Evolutionary conservation across 2,113 vertebrate species (phyloP).

Genomic region (Xyliphius kryptos): DNA sequence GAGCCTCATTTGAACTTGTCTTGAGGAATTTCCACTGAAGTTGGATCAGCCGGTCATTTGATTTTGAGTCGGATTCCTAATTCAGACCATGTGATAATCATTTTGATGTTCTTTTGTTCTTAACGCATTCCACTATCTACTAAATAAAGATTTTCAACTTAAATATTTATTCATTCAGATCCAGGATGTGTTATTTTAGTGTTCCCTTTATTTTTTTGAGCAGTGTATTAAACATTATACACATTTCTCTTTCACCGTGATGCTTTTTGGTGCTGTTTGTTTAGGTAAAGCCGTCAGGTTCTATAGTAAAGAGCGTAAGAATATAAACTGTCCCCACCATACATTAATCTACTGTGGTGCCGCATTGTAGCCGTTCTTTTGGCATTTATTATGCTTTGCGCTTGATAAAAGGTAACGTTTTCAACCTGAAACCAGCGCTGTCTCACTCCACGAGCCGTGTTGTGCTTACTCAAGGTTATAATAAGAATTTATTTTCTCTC

Average conservation of each 20-base stretch:
- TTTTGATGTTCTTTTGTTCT: too few relatives aligned
- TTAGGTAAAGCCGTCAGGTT: constrained; percentile 14
- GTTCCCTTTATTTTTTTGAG: too few relatives aligned
- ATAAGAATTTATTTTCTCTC: constrained; percentile 83
- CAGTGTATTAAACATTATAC: background rate
- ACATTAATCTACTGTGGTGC: constrained; percentile 29
- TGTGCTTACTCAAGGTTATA: constrained; percentile 81
- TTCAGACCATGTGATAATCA: too few relatives aligned
- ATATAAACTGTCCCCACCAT: constrained; percentile 10
- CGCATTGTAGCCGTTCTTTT: constrained; percentile 19
- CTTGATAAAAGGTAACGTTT: constrained; percentile 48
- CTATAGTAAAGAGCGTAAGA: constrained; percentile 19
- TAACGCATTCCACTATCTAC: too few relatives aligned
- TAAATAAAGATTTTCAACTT: too few relatives aligned
- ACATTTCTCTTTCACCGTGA: background rate
- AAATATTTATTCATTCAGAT: too few relatives aligned
- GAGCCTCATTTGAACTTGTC: too few relatives aligned
- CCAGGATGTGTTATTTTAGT: too few relatives aligned
- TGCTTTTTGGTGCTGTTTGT: constrained; percentile 3
- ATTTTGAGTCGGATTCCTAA: too few relatives aligned
- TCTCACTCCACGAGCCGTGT: constrained; percentile 36
- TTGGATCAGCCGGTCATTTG: too few relatives aligned
- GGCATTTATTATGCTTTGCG: constrained; percentile 23
- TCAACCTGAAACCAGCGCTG: constrained; percentile 17
- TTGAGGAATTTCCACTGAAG: too few relatives aligned